A percentile compares a stretch with the other conserved stretches of the same genome.
Evolutionary conservation across 2,113 vertebrate species (phyloP).

Genomic region (Psittacula cyanocephala): DNA sequence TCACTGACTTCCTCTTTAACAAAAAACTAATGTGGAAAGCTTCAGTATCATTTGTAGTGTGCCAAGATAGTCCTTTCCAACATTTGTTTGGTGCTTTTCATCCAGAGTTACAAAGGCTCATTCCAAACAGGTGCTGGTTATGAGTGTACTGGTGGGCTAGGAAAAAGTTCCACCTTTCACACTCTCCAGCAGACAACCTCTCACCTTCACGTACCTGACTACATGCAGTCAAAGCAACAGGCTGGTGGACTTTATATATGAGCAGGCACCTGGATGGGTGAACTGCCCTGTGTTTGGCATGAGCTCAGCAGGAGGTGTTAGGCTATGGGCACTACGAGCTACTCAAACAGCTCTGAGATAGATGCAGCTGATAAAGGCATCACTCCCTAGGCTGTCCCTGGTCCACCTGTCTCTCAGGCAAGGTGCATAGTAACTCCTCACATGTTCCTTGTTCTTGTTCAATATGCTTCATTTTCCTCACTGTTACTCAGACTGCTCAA

Average conservation of each 20-base stretch:
- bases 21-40: neutral
- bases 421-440: neutral
- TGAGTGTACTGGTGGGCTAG: neutral
- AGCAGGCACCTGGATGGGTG: accelerated
- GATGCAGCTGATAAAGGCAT: neutral
- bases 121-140: accelerated
- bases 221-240: neutral
- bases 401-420: neutral
- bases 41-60: neutral
- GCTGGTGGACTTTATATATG: neutral
- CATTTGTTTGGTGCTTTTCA: neutral
- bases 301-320: neutral
- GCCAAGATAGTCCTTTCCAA: neutral
- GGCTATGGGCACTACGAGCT: neutral
- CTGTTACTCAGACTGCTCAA: neutral
- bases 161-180: neutral
- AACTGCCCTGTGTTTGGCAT: neutral
- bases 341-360: neutral
- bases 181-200: neutral
- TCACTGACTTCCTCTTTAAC: neutral
- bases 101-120: neutral
- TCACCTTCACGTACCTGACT: neutral
- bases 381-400: neutral
- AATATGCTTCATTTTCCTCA: neutral
- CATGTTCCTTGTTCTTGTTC: neutral